Evolutionary conservation across 2,113 vertebrate genomes (phyloP), one percentile per base, ranked within the genome.

Genomic region (Pygoscelis adeliae): DNA sequence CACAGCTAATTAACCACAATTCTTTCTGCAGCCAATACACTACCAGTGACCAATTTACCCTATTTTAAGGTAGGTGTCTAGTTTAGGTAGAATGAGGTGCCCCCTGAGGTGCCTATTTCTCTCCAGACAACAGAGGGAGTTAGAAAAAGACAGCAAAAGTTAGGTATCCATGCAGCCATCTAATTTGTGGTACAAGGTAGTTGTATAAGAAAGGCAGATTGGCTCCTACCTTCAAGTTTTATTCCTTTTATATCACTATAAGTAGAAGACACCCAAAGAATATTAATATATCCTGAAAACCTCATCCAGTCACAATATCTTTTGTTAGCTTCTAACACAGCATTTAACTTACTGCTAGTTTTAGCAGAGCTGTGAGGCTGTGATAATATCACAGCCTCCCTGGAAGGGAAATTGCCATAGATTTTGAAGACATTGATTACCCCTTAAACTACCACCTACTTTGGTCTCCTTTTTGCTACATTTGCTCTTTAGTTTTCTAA

Each of bases 401-500:
- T 84, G 65, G 79, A 74, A 55, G 10, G 44, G 40, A 94, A 94
- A 82, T 72, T 84, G 20, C 69, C 14, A 40, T 76, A 36, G 26
- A 47, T 88, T 95, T 93, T 88, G n/a, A 91, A 76, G 73, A 34
- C 70, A 94, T 76, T 72, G 58, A 95, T 85, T 93, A 85, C 7
- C 10, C 53, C 74, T 72, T 91, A 90, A 83, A 83, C 74, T 73
- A 55, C 50, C 49, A 77, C 42, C 55, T 70, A 42, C 70, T 83
- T 83, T 83, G 46, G 36, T 70, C 55, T 84, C 30, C 42, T 90
- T 88, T 95, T 95, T 95, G 63, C 90, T 93, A 47, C 40, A 55
- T 44, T 87, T 95, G 83, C 36, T 93, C 70, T 96, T 92, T 95
- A 67, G 59, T 84, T 95, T 95, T 89, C 65, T 65, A 93, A 87